phyloP scores from a whole-genome alignment of 2,113 vertebrate species.

The Indicator indicator region DNA sequence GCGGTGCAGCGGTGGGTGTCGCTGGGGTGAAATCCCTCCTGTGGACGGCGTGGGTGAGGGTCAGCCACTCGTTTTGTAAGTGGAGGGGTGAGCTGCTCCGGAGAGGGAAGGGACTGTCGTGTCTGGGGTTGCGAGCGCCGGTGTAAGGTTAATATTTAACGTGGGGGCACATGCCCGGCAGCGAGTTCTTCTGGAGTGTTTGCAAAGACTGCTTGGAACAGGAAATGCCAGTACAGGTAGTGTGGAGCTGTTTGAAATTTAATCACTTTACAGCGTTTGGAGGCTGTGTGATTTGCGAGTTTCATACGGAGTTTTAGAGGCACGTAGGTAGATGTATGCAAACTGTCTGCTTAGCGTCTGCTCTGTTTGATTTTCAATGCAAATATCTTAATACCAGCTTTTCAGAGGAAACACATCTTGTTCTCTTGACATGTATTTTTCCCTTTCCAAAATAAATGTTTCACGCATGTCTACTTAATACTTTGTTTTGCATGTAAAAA shows the following conservation, averaged over 20 bases:
- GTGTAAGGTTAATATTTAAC: constrained; percentile 54
- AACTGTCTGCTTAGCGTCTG: not conserved
- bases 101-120: not conserved
- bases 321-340: not conserved
- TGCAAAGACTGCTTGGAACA: constrained; percentile 3
- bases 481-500: not conserved
- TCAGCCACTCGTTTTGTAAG: not conserved
- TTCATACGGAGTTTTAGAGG: not conserved
- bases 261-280: not conserved
- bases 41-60: not conserved
- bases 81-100: not conserved
- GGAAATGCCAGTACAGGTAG: constrained; percentile 72
- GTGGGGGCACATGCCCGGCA: not conserved
- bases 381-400: not conserved
- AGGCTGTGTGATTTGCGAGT: not conserved
- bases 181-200: not conserved
- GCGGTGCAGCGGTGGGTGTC: not conserved
- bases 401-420: not conserved
- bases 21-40: not conserved
- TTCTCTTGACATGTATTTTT: not conserved
- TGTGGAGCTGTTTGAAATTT: not conserved
- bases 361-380: not conserved
- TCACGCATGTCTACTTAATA: not conserved
- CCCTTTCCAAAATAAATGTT: not conserved
- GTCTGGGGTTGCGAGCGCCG: not conserved